Percentiles rank a stretch among this genome's conserved stretches.
phyloP scores from a whole-genome alignment of 2,797 vertebrate species.

The Sebastes trivittatus region DNA sequence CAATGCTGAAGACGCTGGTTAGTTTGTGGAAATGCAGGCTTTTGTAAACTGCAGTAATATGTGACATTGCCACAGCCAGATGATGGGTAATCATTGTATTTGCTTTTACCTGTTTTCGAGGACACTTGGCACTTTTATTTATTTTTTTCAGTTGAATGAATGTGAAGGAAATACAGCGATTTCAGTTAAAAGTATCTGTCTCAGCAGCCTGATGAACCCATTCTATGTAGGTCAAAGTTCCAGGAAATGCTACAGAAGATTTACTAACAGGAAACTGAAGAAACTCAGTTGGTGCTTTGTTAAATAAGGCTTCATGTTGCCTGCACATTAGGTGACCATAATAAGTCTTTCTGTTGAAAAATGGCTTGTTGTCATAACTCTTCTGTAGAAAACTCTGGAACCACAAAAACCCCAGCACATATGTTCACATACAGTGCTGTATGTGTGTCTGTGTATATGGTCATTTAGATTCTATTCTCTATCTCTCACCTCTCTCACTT shows the following conservation, averaged over 20 bases:
- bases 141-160: neutral
- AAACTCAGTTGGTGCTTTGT: constrained; percentile 13
- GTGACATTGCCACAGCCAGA: neutral
- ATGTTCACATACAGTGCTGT: neutral
- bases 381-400: neutral
- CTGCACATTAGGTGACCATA: neutral
- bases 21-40: constrained; percentile 5
- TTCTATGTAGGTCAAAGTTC: constrained; percentile 29
- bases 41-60: constrained; percentile 2
- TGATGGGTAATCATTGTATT: neutral
- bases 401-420: neutral
- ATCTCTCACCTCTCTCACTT: neutral
- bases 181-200: neutral
- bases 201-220: neutral
- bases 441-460: neutral
- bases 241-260: constrained; percentile 39
- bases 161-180: neutral
- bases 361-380: neutral
- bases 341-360: neutral
- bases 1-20: constrained; percentile 4
- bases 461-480: neutral
- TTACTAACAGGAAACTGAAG: constrained; percentile 47
- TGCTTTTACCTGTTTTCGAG: neutral
- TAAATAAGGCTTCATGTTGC: constrained; percentile 12
- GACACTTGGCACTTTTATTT: neutral